These are phyloP conservation scores for Choristoneura rosaceana DNA, from an alignment of 2,888 invertebrate species.

Conservation along the genomic window DNA sequence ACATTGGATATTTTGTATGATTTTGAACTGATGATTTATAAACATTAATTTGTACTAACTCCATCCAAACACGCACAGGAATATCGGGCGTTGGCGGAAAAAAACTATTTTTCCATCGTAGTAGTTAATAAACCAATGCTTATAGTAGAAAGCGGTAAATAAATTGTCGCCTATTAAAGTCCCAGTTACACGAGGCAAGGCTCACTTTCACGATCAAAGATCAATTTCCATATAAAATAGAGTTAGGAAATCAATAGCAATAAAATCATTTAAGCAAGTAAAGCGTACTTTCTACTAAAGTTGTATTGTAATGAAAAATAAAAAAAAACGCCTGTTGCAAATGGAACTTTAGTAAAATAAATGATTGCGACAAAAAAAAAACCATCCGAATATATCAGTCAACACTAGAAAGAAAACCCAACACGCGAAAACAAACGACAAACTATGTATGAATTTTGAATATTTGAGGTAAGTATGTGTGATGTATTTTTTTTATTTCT, in stretches of 20 bases:
- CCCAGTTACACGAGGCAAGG: not conserved
- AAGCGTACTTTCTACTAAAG: too few species aligned
- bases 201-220: not conserved
- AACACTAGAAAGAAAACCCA: constrained; percentile 32
- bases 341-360: constrained; percentile 24
- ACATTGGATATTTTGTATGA: not conserved
- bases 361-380: constrained; percentile 46
- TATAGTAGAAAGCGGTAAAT: not conserved
- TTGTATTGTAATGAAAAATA: not conserved
- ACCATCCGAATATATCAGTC: constrained; percentile 21
- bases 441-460: not conserved
- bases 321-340: not conserved
- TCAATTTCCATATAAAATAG: not conserved
- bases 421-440: constrained; percentile 27
- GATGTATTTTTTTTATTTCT: not conserved
- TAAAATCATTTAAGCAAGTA: not conserved
- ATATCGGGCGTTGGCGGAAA: too few species aligned
- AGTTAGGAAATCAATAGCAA: not conserved
- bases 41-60: not conserved
- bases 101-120: too few species aligned
- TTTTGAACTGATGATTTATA: not conserved
- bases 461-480: constrained; percentile 14
- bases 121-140: not conserved
- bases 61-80: not conserved
- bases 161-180: not conserved